Base-by-base conservation (phyloP, 2,888 invertebrate genomes). In the Pyrrhosoma nymphula region DNA sequence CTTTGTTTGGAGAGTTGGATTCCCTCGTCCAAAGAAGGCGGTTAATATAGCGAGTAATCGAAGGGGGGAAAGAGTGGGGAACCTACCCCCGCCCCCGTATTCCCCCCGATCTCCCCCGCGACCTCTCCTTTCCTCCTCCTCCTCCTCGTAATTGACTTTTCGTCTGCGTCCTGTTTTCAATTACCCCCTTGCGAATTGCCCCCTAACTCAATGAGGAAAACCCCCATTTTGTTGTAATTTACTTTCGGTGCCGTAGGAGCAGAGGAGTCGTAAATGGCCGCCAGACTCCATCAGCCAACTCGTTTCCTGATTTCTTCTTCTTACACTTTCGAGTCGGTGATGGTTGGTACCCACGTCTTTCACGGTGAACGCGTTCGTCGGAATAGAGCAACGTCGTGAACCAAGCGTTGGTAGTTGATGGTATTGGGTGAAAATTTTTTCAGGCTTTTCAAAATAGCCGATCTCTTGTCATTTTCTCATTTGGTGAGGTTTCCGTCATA, bases 141-240 rank as follows among this genome's bases (percentile, higher is more conserved):
- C 69, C n/a, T n/a, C n/a, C 30, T 14, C 82, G 82, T 82, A 82
- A 82, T 82, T 82, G 82, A 82, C 82, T 82, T 82, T 82, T 35
- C 82, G 82, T 82, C n/a, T 35, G 35, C 82, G 82, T 35, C 82
- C 35, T 82, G 82, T 82, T 82, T 82, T 82, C 82, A 82, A 35
- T 82, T 82, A 82, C 82, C 8, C 82, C 35, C 82, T 35, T 82
- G 60, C 82, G 82, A 82, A 82, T 82, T 82, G 82, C 35, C 18
- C 82, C 82, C 30, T 82, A 82, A 82, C 82, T 16, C 82, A 82
- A 82, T 82, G 82, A 82, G 82, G 82, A 82, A 82, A 82, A 35
- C 35, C 6, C 82, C 82, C 82, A 82, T 35, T 82, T 82, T 82
- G 35, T 82, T 35, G 82, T 82, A 82, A 82, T 82, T 82, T 82